phyloP scores from a whole-genome alignment of 2,888 invertebrate genomes.

The Oscheius sp. region DNA sequence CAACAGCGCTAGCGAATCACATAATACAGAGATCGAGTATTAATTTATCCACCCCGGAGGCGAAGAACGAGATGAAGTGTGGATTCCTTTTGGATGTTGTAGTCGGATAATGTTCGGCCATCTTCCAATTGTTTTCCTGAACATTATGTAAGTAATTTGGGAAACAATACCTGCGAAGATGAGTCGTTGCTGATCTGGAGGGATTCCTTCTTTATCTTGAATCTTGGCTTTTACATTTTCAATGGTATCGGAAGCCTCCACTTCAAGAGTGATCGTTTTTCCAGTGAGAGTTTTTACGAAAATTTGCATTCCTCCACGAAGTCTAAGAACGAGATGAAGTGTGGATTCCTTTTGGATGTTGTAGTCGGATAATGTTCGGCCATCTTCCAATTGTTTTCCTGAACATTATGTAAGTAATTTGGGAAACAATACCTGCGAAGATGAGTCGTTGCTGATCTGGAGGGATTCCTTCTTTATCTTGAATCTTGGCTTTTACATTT shows the following conservation, averaged over 20 bases:
- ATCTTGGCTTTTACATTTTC: constrained; percentile 24
- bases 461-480: background rate
- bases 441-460: constrained; percentile 1
- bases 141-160: background rate
- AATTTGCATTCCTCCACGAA: background rate
- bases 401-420: too few relatives aligned
- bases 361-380: background rate
- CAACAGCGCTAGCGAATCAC: background rate
- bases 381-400: background rate
- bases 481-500: constrained; percentile 2
- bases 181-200: constrained; percentile 12
- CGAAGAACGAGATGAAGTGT: constrained; percentile 15
- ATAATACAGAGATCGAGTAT: constrained; percentile 2
- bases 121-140: constrained; percentile 45
- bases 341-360: constrained; percentile 2
- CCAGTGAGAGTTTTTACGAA: constrained; percentile 80
- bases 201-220: constrained; percentile 18
- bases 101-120: constrained; percentile 28
- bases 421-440: background rate
- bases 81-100: constrained; percentile 14
- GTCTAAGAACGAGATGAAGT: background rate
- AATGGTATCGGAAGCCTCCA: constrained; percentile 13
- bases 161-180: constrained; percentile 24
- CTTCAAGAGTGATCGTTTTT: constrained; percentile 76
- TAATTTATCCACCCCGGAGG: constrained; percentile 18